phyloP scores from a whole-genome alignment of 2,888 invertebrate species.

The Selenia dentaria region DNA sequence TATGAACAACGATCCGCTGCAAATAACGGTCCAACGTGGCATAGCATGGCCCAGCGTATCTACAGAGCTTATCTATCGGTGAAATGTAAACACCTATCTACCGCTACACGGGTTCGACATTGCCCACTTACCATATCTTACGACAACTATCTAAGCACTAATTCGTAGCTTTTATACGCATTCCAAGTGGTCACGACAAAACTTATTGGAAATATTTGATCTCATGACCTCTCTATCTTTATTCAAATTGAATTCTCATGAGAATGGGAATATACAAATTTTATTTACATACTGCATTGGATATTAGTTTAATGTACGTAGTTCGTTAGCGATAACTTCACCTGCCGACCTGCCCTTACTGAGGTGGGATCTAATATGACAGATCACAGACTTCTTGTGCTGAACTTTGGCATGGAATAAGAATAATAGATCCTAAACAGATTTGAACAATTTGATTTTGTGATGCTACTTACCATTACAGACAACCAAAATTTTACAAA shows the following conservation, averaged over 20 bases:
- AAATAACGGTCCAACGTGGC: constrained; percentile 50
- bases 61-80: constrained; percentile 20
- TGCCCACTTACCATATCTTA: constrained; percentile 20
- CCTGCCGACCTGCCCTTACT: constrained; percentile 6
- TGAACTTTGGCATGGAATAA: too few relatives aligned
- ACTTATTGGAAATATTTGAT: constrained; percentile 13
- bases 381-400: too few relatives aligned
- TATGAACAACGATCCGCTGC: constrained; percentile 57
- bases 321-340: constrained; percentile 10
- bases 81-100: constrained; percentile 24
- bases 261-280: constrained; percentile 1
- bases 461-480: too few relatives aligned
- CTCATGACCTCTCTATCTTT: constrained; percentile 11
- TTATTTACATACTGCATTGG: constrained; percentile 6
- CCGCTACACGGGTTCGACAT: constrained; percentile 17
- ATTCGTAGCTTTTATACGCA: constrained; percentile 16
- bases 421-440: too few relatives aligned
- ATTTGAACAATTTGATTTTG: too few relatives aligned
- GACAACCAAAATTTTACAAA: too few relatives aligned
- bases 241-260: constrained; percentile 12
- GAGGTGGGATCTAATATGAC: too few relatives aligned
- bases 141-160: constrained; percentile 11
- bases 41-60: constrained; percentile 50
- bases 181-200: constrained; percentile 2
- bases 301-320: constrained; percentile 6